phyloP scores from a whole-genome alignment of 1,140 invertebrate species.

The Bombus difficillimus region DNA sequence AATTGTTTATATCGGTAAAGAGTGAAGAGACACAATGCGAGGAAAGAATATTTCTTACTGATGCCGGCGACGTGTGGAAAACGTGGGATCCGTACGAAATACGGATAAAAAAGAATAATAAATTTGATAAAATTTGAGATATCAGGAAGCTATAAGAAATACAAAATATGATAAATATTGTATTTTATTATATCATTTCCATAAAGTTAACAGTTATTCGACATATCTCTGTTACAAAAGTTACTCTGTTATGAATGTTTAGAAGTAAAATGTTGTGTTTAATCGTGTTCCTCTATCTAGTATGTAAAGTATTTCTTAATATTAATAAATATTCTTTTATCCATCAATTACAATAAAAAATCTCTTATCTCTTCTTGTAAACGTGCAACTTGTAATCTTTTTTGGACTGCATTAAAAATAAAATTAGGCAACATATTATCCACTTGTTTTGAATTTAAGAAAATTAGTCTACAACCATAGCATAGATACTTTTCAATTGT shows the following conservation, averaged over 20 bases:
- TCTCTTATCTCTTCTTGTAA: slow-evolving; percentile 74
- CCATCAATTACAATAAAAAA: slow-evolving; percentile 62
- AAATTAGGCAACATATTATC: slow-evolving; percentile 57
- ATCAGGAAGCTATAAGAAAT: background rate
- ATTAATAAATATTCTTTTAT: slow-evolving; percentile 82
- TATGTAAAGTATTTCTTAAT: background rate
- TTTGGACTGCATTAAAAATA: slow-evolving; percentile 51
- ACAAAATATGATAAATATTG: background rate
- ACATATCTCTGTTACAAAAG: background rate
- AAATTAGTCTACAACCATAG: slow-evolving; percentile 77
- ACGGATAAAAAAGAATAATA: background rate
- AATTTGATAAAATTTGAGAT: background rate
- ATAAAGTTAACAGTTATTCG: background rate
- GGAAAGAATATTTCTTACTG: too few relatives aligned
- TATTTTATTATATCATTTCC: background rate
- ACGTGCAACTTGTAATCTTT: slow-evolving; percentile 62
- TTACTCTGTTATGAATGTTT: too few relatives aligned
- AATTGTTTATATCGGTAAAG: too few relatives aligned
- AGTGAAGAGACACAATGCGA: too few relatives aligned
- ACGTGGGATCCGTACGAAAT: too few relatives aligned
- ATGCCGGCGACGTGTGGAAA: too few relatives aligned
- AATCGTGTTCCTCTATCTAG: background rate
- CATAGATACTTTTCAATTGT: slow-evolving; percentile 69
- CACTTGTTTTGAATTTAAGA: slow-evolving; percentile 63
- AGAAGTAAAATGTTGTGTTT: background rate